Percentiles rank a stretch among this genome's conserved stretches.
phyloP scores from a whole-genome alignment of 2,113 vertebrate species.

The Heloderma charlesbogerti region DNA sequence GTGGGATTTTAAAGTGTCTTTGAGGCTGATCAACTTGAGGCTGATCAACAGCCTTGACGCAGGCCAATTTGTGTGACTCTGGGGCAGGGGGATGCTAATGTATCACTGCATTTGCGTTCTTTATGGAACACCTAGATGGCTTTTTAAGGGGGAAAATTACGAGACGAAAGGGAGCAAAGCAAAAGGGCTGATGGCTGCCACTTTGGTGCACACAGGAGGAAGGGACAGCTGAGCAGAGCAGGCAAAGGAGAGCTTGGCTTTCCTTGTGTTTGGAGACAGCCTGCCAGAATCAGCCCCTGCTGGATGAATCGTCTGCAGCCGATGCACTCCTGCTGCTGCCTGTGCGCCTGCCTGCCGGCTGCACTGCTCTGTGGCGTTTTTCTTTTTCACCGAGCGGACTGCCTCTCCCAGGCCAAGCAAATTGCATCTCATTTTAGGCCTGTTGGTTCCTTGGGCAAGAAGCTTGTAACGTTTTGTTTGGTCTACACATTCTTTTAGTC shows the following conservation, averaged over 20 bases:
- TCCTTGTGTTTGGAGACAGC: neutral
- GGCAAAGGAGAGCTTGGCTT: neutral
- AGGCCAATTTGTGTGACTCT: neutral
- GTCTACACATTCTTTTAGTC: rapidly evolving
- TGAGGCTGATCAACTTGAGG: neutral
- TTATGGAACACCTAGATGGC: slow-evolving; percentile 17
- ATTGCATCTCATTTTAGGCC: neutral
- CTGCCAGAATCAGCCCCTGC: slow-evolving; percentile 1
- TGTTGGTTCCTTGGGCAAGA: neutral
- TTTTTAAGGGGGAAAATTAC: neutral
- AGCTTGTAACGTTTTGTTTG: neutral
- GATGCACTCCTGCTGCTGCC: rapidly evolving
- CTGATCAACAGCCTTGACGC: neutral
- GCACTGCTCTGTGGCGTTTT: neutral
- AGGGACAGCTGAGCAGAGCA: slow-evolving; percentile 21
- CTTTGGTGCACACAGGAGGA: neutral
- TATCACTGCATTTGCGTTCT: neutral
- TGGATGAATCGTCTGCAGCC: neutral
- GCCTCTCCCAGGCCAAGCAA: neutral
- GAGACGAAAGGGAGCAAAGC: neutral
- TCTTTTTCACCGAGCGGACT: neutral
- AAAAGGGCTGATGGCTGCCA: rapidly evolving
- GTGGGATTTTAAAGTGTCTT: neutral
- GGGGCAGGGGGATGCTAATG: neutral
- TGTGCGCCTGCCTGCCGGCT: rapidly evolving